Base-by-base conservation (phyloP, 2,113 vertebrate species). In the Arvicanthis niloticus region DNA sequence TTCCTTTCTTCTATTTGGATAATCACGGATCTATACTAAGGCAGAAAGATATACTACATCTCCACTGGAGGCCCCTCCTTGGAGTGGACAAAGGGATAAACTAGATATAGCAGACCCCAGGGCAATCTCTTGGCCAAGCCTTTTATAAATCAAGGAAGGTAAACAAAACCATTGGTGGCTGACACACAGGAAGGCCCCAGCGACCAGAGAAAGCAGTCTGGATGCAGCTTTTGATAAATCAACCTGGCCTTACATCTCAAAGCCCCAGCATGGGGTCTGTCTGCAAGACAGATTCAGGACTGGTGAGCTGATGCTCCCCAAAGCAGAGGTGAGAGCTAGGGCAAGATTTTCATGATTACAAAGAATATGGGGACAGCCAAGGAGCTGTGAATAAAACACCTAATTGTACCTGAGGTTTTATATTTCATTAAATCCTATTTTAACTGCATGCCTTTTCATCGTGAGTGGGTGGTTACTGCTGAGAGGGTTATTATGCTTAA, bases 361-460 rank as follows among this genome's bases (percentile, higher is more conserved):
- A 88, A 75, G 70, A 78, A 42, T 92, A 73, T 89, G 45, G 75
- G 45, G 65, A 78, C 37, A 86, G 53, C 70, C 86, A 68, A 68
- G 67, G 42, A 89, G 94, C 12, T 48, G 85, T 73, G 94, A 93
- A 78, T 96, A 94, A 96, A 91, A 96, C 91, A 82, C 34, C 73
- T 96, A 92, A 89, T 93, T 96, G 92, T 96, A 92, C 93, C 86
- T 92, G 40, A 89, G 87, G 94, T 95, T 97, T 96, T 96, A 62
- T 86, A 94, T 95, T 93, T 97, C 92, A 94, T 96, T 95, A 96
- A 96, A 95, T 87, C 37, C n/a, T 67, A 92, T 87, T 96, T 93
- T 96, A 92, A 96, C 95, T 15, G 58, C 67, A 19, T 78, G 91
- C 6, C 48, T 96, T 95, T 97, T 91, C 0, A 1, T 82, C 84